These are phyloP conservation scores for Hoplostethus atlanticus DNA, from an alignment of 2,797 vertebrate species.

Conservation along the genomic window DNA sequence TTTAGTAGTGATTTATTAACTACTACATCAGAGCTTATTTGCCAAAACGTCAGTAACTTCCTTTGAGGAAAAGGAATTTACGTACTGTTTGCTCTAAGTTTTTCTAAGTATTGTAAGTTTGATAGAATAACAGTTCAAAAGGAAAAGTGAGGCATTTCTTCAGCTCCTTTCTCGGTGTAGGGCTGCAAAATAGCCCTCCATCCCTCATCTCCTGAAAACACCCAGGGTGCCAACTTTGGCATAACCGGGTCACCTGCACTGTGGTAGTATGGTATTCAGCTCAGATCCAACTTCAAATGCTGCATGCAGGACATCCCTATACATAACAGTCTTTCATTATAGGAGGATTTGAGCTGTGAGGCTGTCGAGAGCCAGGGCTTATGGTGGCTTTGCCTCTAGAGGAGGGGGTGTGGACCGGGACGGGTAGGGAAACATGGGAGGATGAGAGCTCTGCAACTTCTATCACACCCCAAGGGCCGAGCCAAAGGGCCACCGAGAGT, in stretches of 20 bases:
- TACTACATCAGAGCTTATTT: too few relatives aligned
- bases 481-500: neutral
- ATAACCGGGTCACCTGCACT: slow-evolving; percentile 10
- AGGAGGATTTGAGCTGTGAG: slow-evolving; percentile 51
- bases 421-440: neutral
- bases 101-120: too few relatives aligned
- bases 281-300: slow-evolving; percentile 26
- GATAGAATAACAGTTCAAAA: too few relatives aligned
- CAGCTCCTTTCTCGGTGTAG: too few relatives aligned
- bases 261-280: slow-evolving; percentile 17
- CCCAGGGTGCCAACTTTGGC: neutral
- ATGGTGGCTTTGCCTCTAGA: slow-evolving; percentile 40
- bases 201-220: neutral
- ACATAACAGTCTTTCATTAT: slow-evolving; percentile 53
- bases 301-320: slow-evolving; percentile 8
- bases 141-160: too few relatives aligned
- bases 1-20: too few relatives aligned
- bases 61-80: too few relatives aligned
- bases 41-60: too few relatives aligned
- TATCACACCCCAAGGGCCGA: slow-evolving; percentile 31
- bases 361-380: slow-evolving; percentile 18
- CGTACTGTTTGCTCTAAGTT: too few relatives aligned
- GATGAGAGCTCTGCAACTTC: slow-evolving; percentile 30
- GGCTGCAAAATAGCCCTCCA: neutral
- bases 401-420: neutral